Conservation (phyloP, 2,888 invertebrate genomes). For the Thymelicus sylvestris region DNA sequence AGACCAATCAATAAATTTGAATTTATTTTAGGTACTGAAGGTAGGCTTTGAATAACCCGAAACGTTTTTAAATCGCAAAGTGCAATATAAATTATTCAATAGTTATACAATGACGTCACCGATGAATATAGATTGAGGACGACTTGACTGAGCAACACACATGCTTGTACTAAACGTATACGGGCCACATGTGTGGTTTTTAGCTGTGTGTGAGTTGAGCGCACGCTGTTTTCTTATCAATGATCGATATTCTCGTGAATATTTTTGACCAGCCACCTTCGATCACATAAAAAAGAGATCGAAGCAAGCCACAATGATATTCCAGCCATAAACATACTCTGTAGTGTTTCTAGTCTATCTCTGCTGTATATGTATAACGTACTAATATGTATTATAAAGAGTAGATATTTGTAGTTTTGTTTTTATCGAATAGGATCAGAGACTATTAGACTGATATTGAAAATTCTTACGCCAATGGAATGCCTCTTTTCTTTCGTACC, state of each 20-base stretch:
- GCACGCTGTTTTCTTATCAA: constrained; percentile 14
- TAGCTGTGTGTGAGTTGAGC: not conserved
- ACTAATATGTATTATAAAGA: too few species aligned
- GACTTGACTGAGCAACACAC: constrained; percentile 11
- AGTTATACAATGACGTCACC: constrained; percentile 11
- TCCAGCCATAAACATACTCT: not conserved
- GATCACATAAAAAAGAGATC: too few species aligned
- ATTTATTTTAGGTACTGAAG: not conserved
- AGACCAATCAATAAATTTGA: not conserved
- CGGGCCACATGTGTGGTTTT: not conserved
- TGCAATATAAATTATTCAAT: constrained; percentile 10
- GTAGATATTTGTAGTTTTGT: too few species aligned
- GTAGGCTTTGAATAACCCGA: not conserved
- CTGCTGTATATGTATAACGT: too few species aligned
- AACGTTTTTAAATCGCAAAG: not conserved
- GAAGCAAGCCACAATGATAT: too few species aligned
- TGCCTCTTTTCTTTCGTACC: too few species aligned
- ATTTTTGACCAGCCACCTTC: not conserved
- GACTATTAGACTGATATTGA: too few species aligned
- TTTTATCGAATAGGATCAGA: too few species aligned
- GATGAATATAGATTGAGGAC: not conserved
- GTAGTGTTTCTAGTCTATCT: not conserved
- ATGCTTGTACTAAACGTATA: constrained; percentile 2
- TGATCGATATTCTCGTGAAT: constrained; percentile 11
- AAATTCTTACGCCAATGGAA: too few species aligned